Percentiles rank a stretch among this genome's conserved stretches.
Evolutionary conservation across 2,797 vertebrate genomes (phyloP).

Genomic region (Oryzias sinensis): DNA sequence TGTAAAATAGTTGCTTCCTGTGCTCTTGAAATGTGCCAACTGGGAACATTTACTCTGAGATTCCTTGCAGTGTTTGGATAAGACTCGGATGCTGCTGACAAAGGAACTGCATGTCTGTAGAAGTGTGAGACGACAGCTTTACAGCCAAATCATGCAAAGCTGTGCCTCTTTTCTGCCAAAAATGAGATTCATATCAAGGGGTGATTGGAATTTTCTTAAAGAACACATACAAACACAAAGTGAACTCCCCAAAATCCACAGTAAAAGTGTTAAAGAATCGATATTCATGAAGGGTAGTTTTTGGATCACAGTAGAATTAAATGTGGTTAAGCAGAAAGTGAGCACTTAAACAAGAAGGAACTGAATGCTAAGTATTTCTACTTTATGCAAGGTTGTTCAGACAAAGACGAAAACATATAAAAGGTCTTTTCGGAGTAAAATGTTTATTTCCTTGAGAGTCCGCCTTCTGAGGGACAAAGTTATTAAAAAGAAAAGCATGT

Average conservation of each 20-base stretch:
- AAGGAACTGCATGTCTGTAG: constrained; percentile 74
- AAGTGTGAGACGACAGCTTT: constrained; percentile 65
- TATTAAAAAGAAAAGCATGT: too few relatives aligned
- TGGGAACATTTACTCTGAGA: constrained; percentile 73
- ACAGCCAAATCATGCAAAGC: constrained; percentile 78
- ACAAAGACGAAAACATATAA: background rate
- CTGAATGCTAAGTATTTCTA: background rate
- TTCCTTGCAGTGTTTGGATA: constrained; percentile 71
- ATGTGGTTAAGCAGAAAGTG: constrained; percentile 3
- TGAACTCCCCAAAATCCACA: constrained; percentile 37
- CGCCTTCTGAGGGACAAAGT: too few relatives aligned
- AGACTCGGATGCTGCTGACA: constrained; percentile 75
- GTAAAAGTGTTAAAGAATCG: constrained; percentile 39
- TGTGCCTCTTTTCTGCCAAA: constrained; percentile 64
- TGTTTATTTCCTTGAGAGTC: too few relatives aligned
- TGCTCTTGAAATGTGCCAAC: constrained; percentile 63
- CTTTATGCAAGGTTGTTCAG: background rate
- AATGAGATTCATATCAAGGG: constrained; percentile 75
- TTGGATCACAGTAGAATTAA: constrained; percentile 21
- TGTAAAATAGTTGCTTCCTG: constrained; percentile 66
- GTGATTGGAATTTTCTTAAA: constrained; percentile 53
- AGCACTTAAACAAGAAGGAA: background rate
- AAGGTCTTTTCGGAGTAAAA: background rate
- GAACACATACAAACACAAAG: constrained; percentile 6
- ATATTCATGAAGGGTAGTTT: constrained; percentile 33